Percentiles rank a stretch among this genome's conserved stretches.
phyloP scores from a whole-genome alignment of 2,113 vertebrate species.

The Arothron firmamentum region DNA sequence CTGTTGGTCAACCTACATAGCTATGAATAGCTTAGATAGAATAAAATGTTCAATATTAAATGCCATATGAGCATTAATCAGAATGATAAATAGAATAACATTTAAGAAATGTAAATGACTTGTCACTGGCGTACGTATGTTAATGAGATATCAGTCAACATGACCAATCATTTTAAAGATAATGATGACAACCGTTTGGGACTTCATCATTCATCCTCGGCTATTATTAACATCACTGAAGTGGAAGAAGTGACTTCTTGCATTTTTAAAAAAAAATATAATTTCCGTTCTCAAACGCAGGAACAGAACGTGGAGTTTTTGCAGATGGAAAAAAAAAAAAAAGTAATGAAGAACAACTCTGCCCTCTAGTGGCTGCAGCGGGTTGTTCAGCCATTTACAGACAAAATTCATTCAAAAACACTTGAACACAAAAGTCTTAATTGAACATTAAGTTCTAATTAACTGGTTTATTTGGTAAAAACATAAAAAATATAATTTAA shows the following conservation, averaged over 20 bases:
- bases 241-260: too few relatives aligned
- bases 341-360: neutral
- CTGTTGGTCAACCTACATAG: too few relatives aligned
- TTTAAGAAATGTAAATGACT: neutral
- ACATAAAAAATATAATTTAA: too few relatives aligned
- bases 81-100: neutral
- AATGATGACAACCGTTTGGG: neutral
- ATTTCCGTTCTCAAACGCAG: neutral
- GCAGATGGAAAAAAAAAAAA: neutral
- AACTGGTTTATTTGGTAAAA: neutral
- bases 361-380: neutral
- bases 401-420: neutral
- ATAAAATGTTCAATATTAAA: neutral
- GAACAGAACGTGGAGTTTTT: neutral
- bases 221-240: too few relatives aligned
- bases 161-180: neutral
- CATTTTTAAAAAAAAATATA: too few relatives aligned
- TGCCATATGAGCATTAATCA: neutral
- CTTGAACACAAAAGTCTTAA: neutral
- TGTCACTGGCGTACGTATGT: neutral
- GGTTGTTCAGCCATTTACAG: too few relatives aligned
- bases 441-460: too few relatives aligned
- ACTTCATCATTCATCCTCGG: conserved; percentile 6
- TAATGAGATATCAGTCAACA: neutral
- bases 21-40: neutral